Evolutionary conservation across 2,113 vertebrate genomes (phyloP).

Genomic region (Notothenia coriiceps): DNA sequence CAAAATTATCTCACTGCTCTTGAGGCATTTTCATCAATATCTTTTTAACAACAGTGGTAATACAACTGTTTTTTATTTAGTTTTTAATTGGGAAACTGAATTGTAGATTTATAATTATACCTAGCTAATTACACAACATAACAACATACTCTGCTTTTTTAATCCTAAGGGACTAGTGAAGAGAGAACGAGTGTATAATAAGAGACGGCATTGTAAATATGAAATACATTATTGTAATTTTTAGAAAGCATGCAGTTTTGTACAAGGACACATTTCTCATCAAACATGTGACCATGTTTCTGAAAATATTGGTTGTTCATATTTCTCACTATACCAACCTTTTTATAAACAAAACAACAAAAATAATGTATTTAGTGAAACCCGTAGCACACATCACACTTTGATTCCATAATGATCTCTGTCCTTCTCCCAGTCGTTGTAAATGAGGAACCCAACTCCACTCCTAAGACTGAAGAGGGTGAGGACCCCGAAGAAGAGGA

Average conservation of each 20-base stretch:
- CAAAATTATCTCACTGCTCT: background rate
- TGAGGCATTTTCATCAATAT: background rate
- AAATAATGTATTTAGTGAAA: no score
- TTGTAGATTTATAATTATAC: background rate
- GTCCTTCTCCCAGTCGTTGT: constrained; percentile 69
- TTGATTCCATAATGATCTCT: background rate
- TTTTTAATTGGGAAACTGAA: constrained; percentile 19
- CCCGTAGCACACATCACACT: background rate
- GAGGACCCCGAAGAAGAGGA: constrained; percentile 86
- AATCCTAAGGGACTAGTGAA: background rate
- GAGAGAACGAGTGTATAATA: background rate
- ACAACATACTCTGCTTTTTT: background rate
- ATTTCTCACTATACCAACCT: background rate
- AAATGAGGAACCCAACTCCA: background rate
- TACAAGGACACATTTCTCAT: background rate
- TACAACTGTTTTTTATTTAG: background rate
- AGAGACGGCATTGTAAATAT: background rate
- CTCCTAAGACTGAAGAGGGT: constrained; percentile 50
- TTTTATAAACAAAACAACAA: background rate
- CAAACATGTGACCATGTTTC: background rate
- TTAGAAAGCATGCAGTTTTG: background rate
- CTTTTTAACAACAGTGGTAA: background rate
- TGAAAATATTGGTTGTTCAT: background rate
- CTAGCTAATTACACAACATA: background rate
- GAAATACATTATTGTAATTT: background rate